phyloP scores from a whole-genome alignment of 2,113 vertebrate species.

The Bettongia penicillata region DNA sequence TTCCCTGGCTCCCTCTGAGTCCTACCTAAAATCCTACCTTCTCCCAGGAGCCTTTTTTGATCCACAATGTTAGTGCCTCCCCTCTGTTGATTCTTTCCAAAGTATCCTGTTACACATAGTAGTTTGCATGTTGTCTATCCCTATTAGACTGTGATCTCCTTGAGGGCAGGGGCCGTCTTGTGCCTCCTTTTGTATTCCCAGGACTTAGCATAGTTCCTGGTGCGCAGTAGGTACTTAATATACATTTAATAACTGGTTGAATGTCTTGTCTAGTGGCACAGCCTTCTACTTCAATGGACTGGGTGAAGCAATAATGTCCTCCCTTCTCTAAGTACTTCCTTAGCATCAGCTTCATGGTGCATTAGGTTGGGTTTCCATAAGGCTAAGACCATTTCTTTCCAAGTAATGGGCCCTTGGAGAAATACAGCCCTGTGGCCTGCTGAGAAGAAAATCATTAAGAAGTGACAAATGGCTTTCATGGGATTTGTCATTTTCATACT shows the following conservation, averaged over 20 bases:
- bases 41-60: not conserved
- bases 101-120: not conserved
- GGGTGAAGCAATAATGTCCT: conserved; percentile 26
- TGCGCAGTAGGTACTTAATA: not conserved
- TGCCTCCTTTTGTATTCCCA: not conserved
- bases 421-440: conserved; percentile 17
- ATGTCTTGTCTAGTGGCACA: conserved; percentile 59
- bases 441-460: conserved; percentile 30
- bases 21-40: not conserved
- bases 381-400: conserved; percentile 36
- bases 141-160: not conserved
- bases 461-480: fast-evolving
- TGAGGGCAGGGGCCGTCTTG: not conserved
- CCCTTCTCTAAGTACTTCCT: conserved; percentile 48
- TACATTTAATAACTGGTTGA: not conserved
- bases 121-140: not conserved
- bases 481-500: conserved; percentile 37
- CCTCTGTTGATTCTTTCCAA: not conserved
- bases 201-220: not conserved
- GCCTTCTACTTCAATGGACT: conserved; percentile 34
- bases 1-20: not conserved
- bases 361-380: conserved; percentile 26
- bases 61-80: not conserved
- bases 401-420: conserved; percentile 35
- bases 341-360: not conserved